Evolutionary conservation across 64 coral and sea anemone species (phyloP).

Genomic region (Montipora sp.): DNA sequence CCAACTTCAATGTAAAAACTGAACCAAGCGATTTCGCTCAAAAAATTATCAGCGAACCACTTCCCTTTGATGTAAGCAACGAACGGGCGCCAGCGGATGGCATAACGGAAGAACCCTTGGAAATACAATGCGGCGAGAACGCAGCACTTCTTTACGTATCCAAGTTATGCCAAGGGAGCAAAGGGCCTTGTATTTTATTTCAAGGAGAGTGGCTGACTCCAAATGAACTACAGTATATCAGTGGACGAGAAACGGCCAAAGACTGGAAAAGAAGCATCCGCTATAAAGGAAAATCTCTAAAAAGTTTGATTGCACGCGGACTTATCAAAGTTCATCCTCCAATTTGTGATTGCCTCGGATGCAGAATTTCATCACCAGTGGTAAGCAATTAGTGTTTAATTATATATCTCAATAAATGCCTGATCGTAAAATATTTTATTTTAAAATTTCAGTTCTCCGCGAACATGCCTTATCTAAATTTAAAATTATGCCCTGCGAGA

Average conservation of each 20-base stretch:
- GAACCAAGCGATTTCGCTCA: constrained; percentile 17
- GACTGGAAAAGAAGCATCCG: constrained; percentile 99
- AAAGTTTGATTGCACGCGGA: constrained; percentile 96
- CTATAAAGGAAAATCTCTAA: constrained; percentile 97
- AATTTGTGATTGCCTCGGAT: constrained; percentile 97
- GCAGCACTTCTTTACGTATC: constrained; percentile 90
- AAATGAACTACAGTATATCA: constrained; percentile 98
- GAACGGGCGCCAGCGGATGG: constrained; percentile 4
- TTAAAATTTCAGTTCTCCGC: background rate
- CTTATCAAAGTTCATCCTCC: constrained; percentile 98
- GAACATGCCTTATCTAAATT: background rate
- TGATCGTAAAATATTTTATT: constrained; percentile 7
- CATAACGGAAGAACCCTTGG: constrained; percentile 88
- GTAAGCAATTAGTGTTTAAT: constrained; percentile 67
- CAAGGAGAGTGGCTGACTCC: constrained; percentile 96
- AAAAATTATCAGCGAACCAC: constrained; percentile 45
- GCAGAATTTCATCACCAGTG: constrained; percentile 98
- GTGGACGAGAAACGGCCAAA: constrained; percentile 97
- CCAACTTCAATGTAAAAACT: constrained; percentile 40
- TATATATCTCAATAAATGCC: background rate
- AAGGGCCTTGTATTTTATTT: constrained; percentile 98
- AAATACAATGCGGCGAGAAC: constrained; percentile 99
- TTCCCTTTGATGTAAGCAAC: constrained; percentile 29
- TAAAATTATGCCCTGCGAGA: background rate
- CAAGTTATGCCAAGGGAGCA: constrained; percentile 98